Evolutionary conservation across 2,113 vertebrate genomes (phyloP).

Genomic region (Macquaria australasica): DNA sequence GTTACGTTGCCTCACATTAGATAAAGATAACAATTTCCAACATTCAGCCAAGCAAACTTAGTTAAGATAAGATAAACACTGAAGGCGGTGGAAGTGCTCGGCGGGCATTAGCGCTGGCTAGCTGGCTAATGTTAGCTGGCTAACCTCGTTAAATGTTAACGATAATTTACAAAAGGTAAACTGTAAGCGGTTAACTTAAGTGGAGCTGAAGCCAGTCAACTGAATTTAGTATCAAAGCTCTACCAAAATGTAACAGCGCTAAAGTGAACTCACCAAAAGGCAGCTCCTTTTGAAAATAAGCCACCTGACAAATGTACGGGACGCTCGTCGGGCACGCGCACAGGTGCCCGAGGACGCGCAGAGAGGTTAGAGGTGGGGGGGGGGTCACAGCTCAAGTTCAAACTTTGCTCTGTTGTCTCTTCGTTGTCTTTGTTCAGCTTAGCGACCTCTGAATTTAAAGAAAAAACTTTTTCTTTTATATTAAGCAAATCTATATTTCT

Average conservation of each 20-base stretch:
- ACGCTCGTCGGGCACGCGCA: neutral
- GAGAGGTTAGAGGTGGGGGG: too few relatives aligned
- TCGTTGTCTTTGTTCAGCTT: too few relatives aligned
- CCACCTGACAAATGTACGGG: neutral
- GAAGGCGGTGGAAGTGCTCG: neutral
- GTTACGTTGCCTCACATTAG: too few relatives aligned
- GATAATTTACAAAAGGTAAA: too few relatives aligned
- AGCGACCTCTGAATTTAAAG: too few relatives aligned
- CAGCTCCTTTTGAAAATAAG: neutral
- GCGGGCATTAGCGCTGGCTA: neutral
- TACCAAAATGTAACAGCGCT: neutral
- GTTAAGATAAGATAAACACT: neutral
- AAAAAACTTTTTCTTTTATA: too few relatives aligned
- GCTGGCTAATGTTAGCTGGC: neutral
- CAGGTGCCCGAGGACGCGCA: neutral
- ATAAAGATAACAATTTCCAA: neutral
- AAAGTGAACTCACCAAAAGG: neutral
- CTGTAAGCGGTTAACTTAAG: accelerated
- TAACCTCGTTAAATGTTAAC: neutral
- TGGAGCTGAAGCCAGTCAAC: accelerated
- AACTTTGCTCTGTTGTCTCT: too few relatives aligned
- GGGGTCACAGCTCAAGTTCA: neutral
- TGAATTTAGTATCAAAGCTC: neutral
- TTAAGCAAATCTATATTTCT: too few relatives aligned
- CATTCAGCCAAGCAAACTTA: neutral